Evolutionary conservation across 2,113 vertebrate species (phyloP).

Genomic region (Triplophysa tibetana): DNA sequence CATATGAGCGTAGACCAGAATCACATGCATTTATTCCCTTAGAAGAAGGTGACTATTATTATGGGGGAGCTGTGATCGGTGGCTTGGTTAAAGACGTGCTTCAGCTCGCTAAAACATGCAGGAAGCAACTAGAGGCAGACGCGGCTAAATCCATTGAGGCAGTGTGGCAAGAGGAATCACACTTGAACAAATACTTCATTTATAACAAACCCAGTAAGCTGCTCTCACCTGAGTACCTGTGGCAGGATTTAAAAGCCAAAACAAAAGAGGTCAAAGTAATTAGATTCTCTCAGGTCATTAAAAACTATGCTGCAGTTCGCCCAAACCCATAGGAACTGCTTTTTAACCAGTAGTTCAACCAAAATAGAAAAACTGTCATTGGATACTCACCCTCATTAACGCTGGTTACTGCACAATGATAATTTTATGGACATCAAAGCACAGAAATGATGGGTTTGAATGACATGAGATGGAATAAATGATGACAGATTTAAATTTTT

Average conservation of each 20-base stretch:
- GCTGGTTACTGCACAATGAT: no score
- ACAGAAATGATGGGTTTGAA: no score
- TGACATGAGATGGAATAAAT: no score
- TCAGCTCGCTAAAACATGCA: slow-evolving; percentile 54
- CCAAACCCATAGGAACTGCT: slow-evolving; percentile 25
- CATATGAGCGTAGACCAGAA: slow-evolving; percentile 67
- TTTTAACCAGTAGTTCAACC: no score
- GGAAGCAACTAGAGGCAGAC: slow-evolving; percentile 68
- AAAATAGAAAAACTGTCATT: no score
- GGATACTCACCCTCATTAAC: no score
- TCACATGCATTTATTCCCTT: slow-evolving; percentile 62
- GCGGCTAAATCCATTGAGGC: slow-evolving; percentile 71
- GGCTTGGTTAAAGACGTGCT: slow-evolving; percentile 40
- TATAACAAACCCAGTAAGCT: slow-evolving; percentile 72
- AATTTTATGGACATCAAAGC: no score
- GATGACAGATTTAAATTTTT: no score
- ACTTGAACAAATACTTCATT: slow-evolving; percentile 74
- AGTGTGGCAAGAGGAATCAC: slow-evolving; percentile 76
- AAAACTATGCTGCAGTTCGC: slow-evolving; percentile 35
- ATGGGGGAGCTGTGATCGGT: slow-evolving; percentile 48
- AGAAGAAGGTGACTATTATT: slow-evolving; percentile 56
- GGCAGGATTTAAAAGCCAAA: slow-evolving; percentile 66
- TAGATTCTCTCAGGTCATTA: slow-evolving; percentile 58
- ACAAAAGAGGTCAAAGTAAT: slow-evolving; percentile 64
- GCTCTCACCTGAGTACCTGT: slow-evolving; percentile 76